These are phyloP conservation scores for Diaprepes abbreviatus DNA, from an alignment of 2,888 invertebrate genomes.

Conservation along the genomic window DNA sequence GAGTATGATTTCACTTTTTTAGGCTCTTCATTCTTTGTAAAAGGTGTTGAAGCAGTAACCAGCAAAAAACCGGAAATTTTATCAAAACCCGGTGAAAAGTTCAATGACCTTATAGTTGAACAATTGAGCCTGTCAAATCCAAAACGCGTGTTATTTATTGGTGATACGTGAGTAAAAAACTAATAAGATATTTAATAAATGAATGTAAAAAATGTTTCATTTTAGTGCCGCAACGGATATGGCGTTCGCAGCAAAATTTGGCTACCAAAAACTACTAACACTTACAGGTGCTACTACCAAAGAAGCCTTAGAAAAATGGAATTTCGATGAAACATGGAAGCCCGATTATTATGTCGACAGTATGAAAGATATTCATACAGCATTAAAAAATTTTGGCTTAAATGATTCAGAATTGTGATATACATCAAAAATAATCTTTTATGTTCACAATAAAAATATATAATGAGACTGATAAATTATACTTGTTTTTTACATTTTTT, in stretches of 20 bases:
- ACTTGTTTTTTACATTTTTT: no score
- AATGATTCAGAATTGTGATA: neutral
- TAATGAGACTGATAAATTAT: no score
- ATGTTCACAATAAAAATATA: no score
- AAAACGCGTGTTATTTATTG: slow-evolving; percentile 82
- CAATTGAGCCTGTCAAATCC: slow-evolving; percentile 75
- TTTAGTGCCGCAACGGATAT: slow-evolving; percentile 73
- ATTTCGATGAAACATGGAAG: slow-evolving; percentile 67
- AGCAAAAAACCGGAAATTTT: slow-evolving; percentile 63
- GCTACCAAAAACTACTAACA: slow-evolving; percentile 81
- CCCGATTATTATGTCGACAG: slow-evolving; percentile 69
- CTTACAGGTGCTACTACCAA: slow-evolving; percentile 72
- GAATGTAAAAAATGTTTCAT: neutral
- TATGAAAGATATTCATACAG: slow-evolving; percentile 53
- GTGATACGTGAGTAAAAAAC: slow-evolving; percentile 80
- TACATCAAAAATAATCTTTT: neutral
- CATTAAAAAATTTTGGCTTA: slow-evolving; percentile 38
- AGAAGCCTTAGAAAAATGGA: slow-evolving; percentile 55
- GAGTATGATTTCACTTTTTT: neutral
- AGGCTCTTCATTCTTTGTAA: slow-evolving; percentile 27
- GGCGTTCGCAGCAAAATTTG: slow-evolving; percentile 77
- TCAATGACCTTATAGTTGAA: slow-evolving; percentile 70
- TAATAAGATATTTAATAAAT: neutral
- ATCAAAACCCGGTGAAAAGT: slow-evolving; percentile 70
- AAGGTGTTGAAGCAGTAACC: slow-evolving; percentile 35